Evolutionary conservation across 1,140 invertebrate species (phyloP).

Genomic region (Melitaea cinxia): DNA sequence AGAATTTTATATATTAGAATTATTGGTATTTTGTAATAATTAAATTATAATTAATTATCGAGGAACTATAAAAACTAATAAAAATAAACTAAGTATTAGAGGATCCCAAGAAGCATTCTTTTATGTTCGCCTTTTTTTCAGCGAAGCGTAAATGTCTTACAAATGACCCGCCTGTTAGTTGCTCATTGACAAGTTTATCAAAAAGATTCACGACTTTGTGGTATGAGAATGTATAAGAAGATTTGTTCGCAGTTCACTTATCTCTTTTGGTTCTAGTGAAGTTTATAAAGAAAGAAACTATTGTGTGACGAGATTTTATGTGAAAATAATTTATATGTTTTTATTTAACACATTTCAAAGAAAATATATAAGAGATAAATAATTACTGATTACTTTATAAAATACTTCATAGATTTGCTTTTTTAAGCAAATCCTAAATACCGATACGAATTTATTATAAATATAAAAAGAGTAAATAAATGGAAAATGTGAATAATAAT

Average conservation of each 20-base stretch:
- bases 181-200: conserved; percentile 34
- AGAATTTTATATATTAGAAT: no score
- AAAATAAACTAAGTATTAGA: conserved; percentile 23
- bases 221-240: background rate
- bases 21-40: no score
- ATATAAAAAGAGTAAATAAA: no score
- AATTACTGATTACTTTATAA: no score
- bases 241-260: background rate
- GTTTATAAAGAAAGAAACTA: background rate
- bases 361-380: no score
- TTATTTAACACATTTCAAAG: no score
- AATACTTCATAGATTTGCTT: no score
- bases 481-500: background rate
- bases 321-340: no score
- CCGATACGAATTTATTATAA: no score
- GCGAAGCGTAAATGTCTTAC: conserved; percentile 35
- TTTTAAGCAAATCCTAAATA: no score
- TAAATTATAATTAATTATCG: background rate
- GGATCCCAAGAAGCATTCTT: conserved; percentile 32
- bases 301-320: background rate
- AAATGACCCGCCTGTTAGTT: conserved; percentile 37
- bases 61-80: background rate
- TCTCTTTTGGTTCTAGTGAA: background rate
- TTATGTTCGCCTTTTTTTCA: conserved; percentile 31
- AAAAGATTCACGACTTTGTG: conserved; percentile 27